Percentiles rank a stretch among this genome's conserved stretches.
These are phyloP conservation scores for Crotalus viridis DNA, from an alignment of 2,113 vertebrate genomes.

Conservation along the genomic window DNA sequence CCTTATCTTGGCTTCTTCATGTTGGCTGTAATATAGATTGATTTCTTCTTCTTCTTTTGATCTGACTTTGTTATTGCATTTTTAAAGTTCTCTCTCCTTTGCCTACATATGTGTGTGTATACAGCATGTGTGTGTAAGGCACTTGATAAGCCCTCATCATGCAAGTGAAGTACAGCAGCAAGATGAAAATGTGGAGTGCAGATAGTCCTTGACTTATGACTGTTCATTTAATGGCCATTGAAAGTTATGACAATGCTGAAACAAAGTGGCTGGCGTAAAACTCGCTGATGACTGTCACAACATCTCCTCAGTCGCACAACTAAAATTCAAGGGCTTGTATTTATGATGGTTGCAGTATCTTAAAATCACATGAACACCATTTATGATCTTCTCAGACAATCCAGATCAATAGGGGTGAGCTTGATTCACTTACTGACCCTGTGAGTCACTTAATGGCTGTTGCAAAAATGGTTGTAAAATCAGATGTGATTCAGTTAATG, in stretches of 20 bases:
- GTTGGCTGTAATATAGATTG: not conserved
- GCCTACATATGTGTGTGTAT: not conserved
- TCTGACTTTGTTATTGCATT: not conserved
- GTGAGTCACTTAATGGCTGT: not conserved
- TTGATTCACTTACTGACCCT: not conserved
- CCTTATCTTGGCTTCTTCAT: not conserved
- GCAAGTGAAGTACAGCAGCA: conserved; percentile 5
- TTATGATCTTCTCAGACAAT: not conserved
- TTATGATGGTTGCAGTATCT: not conserved
- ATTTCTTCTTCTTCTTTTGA: not conserved
- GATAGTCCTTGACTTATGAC: not conserved
- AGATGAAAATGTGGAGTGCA: conserved; percentile 7
- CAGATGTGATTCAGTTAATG: not conserved
- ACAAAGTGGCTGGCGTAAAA: not conserved
- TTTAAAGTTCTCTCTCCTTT: not conserved
- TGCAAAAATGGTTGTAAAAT: not conserved
- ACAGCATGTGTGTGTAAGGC: not conserved
- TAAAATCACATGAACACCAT: not conserved
- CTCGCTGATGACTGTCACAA: not conserved
- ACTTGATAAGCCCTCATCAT: not conserved
- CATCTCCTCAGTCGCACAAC: not conserved
- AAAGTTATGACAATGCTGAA: not conserved
- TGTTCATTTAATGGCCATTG: not conserved
- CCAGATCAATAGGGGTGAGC: not conserved
- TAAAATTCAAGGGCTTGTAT: not conserved